Conservation (phyloP, 1,140 invertebrate species). For the Galendromus occidentalis region DNA sequence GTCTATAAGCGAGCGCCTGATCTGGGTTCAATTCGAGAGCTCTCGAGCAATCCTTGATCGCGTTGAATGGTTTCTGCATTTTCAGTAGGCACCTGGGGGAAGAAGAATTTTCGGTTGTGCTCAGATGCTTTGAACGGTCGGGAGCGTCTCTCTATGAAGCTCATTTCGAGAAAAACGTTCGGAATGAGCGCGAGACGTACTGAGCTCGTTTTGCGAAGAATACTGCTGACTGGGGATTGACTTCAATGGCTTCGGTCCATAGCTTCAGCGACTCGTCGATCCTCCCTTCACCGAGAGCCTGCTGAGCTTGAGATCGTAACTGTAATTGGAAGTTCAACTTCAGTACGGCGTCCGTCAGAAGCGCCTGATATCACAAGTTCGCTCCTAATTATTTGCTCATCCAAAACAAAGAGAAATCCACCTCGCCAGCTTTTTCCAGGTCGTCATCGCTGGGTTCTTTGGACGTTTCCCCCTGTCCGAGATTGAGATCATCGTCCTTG, state of each 20-base stretch:
- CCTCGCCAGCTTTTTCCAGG: slow-evolving; percentile 27
- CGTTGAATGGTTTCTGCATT: slow-evolving; percentile 66
- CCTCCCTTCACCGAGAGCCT: slow-evolving; percentile 48
- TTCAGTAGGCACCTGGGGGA: slow-evolving; percentile 57
- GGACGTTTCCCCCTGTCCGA: slow-evolving; percentile 46
- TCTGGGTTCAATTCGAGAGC: slow-evolving; percentile 74
- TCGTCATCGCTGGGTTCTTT: slow-evolving; percentile 18
- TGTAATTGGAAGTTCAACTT: no score
- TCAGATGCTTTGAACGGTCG: no score
- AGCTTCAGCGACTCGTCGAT: slow-evolving; percentile 51
- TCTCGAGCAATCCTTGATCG: slow-evolving; percentile 63
- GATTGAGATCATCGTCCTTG: slow-evolving; percentile 40
- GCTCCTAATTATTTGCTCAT: no score
- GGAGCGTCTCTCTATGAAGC: no score
- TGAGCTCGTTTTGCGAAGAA: slow-evolving; percentile 68
- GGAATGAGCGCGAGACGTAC: no score
- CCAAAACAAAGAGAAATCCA: no score
- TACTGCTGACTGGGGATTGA: slow-evolving; percentile 58
- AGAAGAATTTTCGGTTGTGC: no score
- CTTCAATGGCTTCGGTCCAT: slow-evolving; percentile 64
- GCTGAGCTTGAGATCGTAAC: slow-evolving; percentile 44
- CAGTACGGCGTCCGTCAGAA: no score
- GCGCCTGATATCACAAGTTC: no score
- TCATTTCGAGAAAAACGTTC: no score
- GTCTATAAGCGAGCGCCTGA: slow-evolving; percentile 70